These are phyloP conservation scores for Pachyrhynchus sulphureomaculatus DNA, from an alignment of 1,140 invertebrate species.

Conservation along the genomic window DNA sequence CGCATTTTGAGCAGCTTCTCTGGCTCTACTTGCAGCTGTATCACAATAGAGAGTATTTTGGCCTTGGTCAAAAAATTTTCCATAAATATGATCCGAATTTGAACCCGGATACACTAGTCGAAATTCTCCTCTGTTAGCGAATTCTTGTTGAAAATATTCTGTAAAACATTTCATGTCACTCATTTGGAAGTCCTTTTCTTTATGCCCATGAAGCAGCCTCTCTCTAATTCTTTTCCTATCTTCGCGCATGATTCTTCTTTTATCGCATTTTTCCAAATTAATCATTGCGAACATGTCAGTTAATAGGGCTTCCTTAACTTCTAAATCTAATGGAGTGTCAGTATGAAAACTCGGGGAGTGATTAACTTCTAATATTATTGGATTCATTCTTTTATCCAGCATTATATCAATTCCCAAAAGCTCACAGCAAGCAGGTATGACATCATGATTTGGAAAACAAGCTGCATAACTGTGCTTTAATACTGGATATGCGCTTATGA, in stretches of 20 bases:
- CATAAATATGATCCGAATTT: constrained; percentile 43
- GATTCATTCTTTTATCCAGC: constrained; percentile 81
- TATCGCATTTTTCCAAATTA: constrained; percentile 78
- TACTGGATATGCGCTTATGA: constrained; percentile 80
- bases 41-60: constrained; percentile 72
- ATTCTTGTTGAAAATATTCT: constrained; percentile 46
- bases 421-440: constrained; percentile 85
- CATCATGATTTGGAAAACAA: constrained; percentile 83
- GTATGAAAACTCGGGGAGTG: constrained; percentile 91
- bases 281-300: constrained; percentile 80
- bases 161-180: constrained; percentile 35
- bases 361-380: constrained; percentile 85
- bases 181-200: constrained; percentile 47
- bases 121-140: constrained; percentile 63
- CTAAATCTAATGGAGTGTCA: constrained; percentile 77
- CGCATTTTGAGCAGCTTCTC: constrained; percentile 64
- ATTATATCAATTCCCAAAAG: constrained; percentile 87
- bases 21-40: constrained; percentile 73
- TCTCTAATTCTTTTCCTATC: constrained; percentile 68
- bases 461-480: constrained; percentile 86
- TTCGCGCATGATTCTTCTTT: constrained; percentile 71
- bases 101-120: constrained; percentile 48
- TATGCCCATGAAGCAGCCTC: constrained; percentile 60
- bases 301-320: constrained; percentile 81
- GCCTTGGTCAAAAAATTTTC: constrained; percentile 70